Evolutionary conservation across 2,797 vertebrate genomes (phyloP), one percentile per base, ranked within the genome.

Genomic region (Glossophaga mutica): DNA sequence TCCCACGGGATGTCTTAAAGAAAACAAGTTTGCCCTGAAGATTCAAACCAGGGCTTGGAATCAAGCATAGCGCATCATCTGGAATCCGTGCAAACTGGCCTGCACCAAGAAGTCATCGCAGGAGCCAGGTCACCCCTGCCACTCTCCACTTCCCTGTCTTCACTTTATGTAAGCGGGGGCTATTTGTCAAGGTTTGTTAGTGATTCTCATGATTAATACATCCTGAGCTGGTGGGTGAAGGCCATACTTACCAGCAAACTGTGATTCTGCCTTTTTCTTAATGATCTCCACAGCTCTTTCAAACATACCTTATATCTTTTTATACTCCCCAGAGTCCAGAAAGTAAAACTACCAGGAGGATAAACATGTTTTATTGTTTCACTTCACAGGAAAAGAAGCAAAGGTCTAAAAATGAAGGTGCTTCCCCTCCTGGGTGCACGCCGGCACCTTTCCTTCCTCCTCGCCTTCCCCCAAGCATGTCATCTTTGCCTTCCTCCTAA

Each of bases 61-160:
- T 9, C 0, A 12, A 78, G 44, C 19, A 1, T 0, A 5, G 67
- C 2, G 6, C 3, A 11, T 1, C 22, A 4, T 48, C 26, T 9
- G 2, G 32, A 24, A 52, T 29, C 81, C 42, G 22, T 3, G 2
- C 6, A n/a, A 14, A 29, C 5, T 0, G 3, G 52, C 21, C 34
- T 5, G 1, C 1, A 18, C 26, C 9, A 7, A 15, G 42, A 62
- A 0, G 5, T 9, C 0, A 0, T 29, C n/a, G 15, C 9, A 52
- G 59, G 68, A 37, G 37, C 14, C 32, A 18, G n/a, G 44, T 12
- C 16, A 4, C 34, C 48, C 7, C 6, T 0, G 0, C 10, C 3
- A 1, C 9, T 29, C 57, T 34, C 74, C 10, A 22, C 7, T 1
- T 6, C 24, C 48, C 73, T 0, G 2, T n/a, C 24, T 5, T 21